Base-by-base conservation (phyloP, 2,113 vertebrate species). In the Silurus asotus region DNA sequence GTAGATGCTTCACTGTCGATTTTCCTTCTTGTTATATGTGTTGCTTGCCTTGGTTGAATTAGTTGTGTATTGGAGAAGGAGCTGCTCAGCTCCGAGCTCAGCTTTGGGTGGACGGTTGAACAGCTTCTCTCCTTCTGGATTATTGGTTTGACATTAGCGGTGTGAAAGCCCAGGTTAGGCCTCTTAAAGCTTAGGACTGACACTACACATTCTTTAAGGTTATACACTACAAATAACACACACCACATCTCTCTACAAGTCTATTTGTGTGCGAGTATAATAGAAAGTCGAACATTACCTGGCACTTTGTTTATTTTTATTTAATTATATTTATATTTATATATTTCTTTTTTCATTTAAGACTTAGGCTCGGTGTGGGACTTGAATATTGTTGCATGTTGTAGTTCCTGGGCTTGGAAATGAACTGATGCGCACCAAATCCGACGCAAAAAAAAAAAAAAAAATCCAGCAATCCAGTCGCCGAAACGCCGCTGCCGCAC, bases 1-100 rank as follows among this genome's bases (percentile, higher is more conserved):
- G 17, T 25, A 77, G 7, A 2, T 37, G 37, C 37, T 37, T 37
- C 6, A 13, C 23, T 51, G 8, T 19, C 28, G 15, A 20, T 61
- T 20, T 79, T 59, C 45, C 55, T 56, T 86, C 61, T 83, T 61
- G 59, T 45, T 55, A 48, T 82, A 56, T 86, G 17, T 49, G 56
- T 49, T 87, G 67, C 90, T 82, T 91, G 55, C 80, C 77, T 13
- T 84, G 86, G 88, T 85, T 77, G 77, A 88, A 91, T 92, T 90
- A 65, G 7, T 8, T 84, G 83, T 84, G 86, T 88, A 85, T 70
- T 91, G 81, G 62, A 69, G 48, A 53, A 49, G 56, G 53, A 74
- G 82, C 75, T 81, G 67, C 67, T 85, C 72, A 88, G 56, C 17
- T 2, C 85, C 84, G 86, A 90, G 86, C 53, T 85, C 78, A 84